phyloP scores from a whole-genome alignment of 2,113 vertebrate species.

The Zapornia atra region DNA sequence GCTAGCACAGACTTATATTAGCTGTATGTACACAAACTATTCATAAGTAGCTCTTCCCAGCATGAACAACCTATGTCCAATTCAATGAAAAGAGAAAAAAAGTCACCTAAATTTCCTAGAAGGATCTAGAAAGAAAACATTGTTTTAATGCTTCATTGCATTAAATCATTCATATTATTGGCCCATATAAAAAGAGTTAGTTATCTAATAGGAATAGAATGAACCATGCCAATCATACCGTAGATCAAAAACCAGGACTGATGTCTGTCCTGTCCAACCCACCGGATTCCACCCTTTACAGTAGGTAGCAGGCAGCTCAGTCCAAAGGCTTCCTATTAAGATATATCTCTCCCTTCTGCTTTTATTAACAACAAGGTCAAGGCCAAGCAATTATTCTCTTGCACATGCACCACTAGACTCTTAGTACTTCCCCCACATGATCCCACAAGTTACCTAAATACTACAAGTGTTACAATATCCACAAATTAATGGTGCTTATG shows the following conservation, averaged over 20 bases:
- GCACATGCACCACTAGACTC: not conserved
- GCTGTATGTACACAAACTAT: not conserved
- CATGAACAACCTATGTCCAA: not conserved
- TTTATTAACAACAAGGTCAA: not conserved
- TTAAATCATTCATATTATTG: not conserved
- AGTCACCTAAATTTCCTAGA: not conserved
- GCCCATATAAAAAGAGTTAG: not conserved
- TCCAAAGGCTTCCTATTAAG: not conserved
- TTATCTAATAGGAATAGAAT: not conserved
- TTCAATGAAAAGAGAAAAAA: not conserved
- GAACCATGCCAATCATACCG: not conserved
- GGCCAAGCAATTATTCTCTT: not conserved
- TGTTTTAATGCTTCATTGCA: not conserved
- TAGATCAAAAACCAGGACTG: not conserved
- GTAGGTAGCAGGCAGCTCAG: not conserved
- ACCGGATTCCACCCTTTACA: not conserved
- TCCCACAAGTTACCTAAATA: not conserved
- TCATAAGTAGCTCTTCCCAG: not conserved
- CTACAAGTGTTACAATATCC: not conserved
- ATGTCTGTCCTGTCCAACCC: rapidly evolving
- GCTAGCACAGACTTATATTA: not conserved
- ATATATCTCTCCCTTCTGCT: not conserved
- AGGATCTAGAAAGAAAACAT: not conserved
- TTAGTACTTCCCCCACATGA: not conserved
- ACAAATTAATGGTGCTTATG: not conserved